Base-by-base conservation (phyloP, 2,797 vertebrate genomes). In the Sebastes cheni region DNA sequence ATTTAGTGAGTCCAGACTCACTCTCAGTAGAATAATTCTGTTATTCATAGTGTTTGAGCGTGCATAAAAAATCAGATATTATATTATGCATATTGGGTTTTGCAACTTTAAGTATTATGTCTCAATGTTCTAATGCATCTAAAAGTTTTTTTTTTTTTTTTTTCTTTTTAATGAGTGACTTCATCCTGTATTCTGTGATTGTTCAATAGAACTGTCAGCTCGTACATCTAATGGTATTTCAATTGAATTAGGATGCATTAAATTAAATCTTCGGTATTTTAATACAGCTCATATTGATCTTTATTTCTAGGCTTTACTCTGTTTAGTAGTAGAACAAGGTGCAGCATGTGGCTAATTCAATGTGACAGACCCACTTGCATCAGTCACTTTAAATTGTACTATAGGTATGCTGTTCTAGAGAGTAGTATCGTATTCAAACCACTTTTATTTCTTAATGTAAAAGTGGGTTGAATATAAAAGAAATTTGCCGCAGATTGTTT, bases 171-270 rank as follows among this genome's bases (percentile, higher is more conserved):
- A 75, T 78, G 58, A 80, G 70, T 85, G 77, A 68, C 66, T 72
- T 88, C 83, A 85, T 87, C 88, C 67, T 81, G 56, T 85, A 87
- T 91, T 94, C 82, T 55, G 54, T 90, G 80, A 86, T 81, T 83
- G 77, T 76, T 79, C 79, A 81, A 70, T 85, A 77, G 67, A 91
- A 89, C 72, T 81, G 77, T 95, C 90, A 80, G 64, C 86, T 93
- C 85, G 81, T 68, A 89, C 82, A 90, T 88, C 91, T 89, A 94
- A 94, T 95, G 90, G 86, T 67, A 82, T 94, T 93, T 89, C 70
- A 93, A 94, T 95, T 93, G 79, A 90, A 90, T 95, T 95, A 94
- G 83, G 89, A 88, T 88, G 85, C 92, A 93, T 91, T 93, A 92
- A 93, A 93, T 76, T 83, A 81, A 88, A 90, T 88, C 70, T 79